Conservation (phyloP, 1,140 invertebrate genomes). For the Hypsibius dujardini region DNA sequence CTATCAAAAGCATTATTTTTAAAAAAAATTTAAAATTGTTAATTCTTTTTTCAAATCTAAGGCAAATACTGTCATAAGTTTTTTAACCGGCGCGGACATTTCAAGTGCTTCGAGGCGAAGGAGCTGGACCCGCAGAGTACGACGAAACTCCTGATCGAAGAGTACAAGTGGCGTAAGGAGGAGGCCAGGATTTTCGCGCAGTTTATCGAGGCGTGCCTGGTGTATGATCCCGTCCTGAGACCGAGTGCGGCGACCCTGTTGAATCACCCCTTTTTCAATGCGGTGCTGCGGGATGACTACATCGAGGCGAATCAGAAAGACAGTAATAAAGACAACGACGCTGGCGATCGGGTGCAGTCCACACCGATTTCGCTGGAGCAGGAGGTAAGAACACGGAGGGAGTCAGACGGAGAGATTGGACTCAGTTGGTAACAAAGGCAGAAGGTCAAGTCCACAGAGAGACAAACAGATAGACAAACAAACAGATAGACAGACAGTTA, state of each 20-base stretch:
- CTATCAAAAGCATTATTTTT: too few relatives aligned
- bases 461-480: neutral
- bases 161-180: constrained; percentile 72
- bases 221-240: constrained; percentile 5
- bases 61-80: constrained; percentile 79
- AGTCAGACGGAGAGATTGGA: neutral
- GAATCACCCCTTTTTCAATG: neutral
- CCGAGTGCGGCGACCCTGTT: neutral
- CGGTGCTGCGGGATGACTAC: neutral
- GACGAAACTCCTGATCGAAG: constrained; percentile 72
- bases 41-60: too few relatives aligned
- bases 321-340: neutral
- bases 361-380: too few relatives aligned
- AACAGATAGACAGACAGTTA: neutral
- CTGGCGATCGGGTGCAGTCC: neutral
- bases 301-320: constrained; percentile 5
- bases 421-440: neutral
- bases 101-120: constrained; percentile 67
- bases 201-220: constrained; percentile 54
- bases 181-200: constrained; percentile 73
- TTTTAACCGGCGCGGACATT: constrained; percentile 43
- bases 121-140: constrained; percentile 82
- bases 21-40: too few relatives aligned
- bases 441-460: neutral
- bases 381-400: neutral